phyloP scores from a whole-genome alignment of 2,888 invertebrate species.

The Emesis furor region DNA sequence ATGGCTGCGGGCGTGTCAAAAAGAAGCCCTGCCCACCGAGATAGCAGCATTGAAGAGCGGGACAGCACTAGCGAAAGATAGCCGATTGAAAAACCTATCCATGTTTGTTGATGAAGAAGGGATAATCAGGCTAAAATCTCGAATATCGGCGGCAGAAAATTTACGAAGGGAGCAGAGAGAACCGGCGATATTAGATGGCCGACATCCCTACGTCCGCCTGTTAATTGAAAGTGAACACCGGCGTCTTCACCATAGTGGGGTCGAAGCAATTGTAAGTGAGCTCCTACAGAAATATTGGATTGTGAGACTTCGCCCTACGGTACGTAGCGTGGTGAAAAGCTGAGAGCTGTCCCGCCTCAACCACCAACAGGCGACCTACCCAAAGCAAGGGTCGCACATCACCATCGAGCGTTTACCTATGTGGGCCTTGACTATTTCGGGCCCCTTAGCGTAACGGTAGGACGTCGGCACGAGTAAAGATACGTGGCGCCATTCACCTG shows the following conservation, averaged over 20 bases:
- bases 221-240: background rate
- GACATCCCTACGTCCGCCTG: background rate
- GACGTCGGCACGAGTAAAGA: background rate
- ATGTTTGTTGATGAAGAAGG: background rate
- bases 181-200: background rate
- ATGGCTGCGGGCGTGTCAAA: too few species aligned
- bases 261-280: background rate
- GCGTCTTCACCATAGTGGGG: background rate
- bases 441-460: background rate
- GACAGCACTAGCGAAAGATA: background rate
- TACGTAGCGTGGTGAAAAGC: background rate
- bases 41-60: too few species aligned
- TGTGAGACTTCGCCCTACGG: background rate
- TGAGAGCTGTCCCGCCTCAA: background rate
- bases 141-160: background rate
- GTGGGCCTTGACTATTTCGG: background rate
- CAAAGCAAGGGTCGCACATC: background rate
- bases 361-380: background rate
- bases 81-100: background rate
- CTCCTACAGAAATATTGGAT: background rate
- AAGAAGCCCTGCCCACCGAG: too few species aligned
- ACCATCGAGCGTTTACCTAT: background rate
- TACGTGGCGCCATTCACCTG: conserved; percentile 14
- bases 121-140: background rate
- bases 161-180: too few species aligned